Evolutionary conservation across 2,113 vertebrate genomes (phyloP).

Genomic region (Macquaria ambigua): DNA sequence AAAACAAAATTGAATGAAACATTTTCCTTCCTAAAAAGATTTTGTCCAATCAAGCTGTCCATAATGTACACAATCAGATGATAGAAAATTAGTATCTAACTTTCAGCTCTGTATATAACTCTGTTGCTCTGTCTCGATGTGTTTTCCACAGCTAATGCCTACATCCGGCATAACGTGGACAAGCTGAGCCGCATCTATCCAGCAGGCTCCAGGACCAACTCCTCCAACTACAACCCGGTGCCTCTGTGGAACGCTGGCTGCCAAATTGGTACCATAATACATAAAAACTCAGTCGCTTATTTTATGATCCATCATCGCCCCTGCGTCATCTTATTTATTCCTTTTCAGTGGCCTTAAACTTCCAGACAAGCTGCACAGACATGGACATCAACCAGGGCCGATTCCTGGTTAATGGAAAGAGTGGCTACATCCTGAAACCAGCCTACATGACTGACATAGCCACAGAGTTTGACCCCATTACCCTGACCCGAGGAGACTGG

Average conservation of each 20-base stretch:
- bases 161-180: constrained; percentile 87
- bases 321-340: neutral
- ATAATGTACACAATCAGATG: neutral
- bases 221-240: constrained; percentile 93
- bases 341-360: constrained; percentile 93
- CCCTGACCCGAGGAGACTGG: constrained; percentile 89
- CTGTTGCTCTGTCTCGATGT: neutral
- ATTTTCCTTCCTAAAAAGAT: neutral
- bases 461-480: constrained; percentile 90
- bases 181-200: constrained; percentile 95
- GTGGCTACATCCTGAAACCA: constrained; percentile 95
- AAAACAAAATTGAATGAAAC: neutral
- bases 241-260: constrained; percentile 95
- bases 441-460: constrained; percentile 87
- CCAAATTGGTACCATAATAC: constrained; percentile 88
- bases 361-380: constrained; percentile 90
- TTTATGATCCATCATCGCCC: neutral
- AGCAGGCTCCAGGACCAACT: constrained; percentile 90
- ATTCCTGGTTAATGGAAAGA: constrained; percentile 92
- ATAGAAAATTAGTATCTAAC: neutral
- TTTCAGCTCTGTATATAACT: neutral
- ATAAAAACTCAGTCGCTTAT: too few species aligned
- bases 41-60: neutral
- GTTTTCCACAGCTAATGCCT: constrained; percentile 84
- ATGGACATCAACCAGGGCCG: constrained; percentile 95